Base-by-base conservation (phyloP, 2,888 invertebrate genomes). In the Netelia inedita region DNA sequence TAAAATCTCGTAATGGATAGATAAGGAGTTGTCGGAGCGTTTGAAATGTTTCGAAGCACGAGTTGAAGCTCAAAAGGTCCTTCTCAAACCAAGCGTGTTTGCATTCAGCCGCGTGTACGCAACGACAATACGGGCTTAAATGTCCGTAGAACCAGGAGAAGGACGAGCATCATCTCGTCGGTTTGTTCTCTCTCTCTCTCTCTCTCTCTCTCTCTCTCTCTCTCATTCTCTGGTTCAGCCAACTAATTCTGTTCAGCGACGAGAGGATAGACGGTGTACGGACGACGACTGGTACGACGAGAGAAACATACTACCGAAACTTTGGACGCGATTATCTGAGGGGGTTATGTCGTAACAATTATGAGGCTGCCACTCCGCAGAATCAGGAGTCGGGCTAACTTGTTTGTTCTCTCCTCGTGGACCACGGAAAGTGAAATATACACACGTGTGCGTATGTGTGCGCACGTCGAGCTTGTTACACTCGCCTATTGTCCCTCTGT, bases 331-430 rank as follows among this genome's bases (percentile, higher is more conserved):
- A 93, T 93, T 93, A 93, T 93, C 93, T 91, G 91, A 90, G 85
- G 21, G 92, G 93, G 92, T 93, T 93, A 92, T 92, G 93, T 92
- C 92, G 92, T 92, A 93, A 93, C 93, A 93, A 93, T 93, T 93
- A 93, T 91, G 92, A 90, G 92, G 89, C 91, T 93, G 93, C 92
- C 92, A 92, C 92, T 92, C 91, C 89, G 91, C 90, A 86, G 91
- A 93, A 93, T 93, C 93, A 90, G 89, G 90, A 86, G 82, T 80
- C 83, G 88, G 89, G 88, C 91, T 92, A 93, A 93, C 93, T 93
- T 92, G 92, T 93, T 93, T 92, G 91, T 91, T 88, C 88, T 82
- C 65, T 50, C 65, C 78, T 53, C 46, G 28, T 23, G 41, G 46
- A 46, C 46, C 46, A 46, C 2, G 14, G 46, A 14, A 46, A 46